Evolutionary conservation across 2,113 vertebrate species (phyloP).

Genomic region (Syngnathus scovelli): DNA sequence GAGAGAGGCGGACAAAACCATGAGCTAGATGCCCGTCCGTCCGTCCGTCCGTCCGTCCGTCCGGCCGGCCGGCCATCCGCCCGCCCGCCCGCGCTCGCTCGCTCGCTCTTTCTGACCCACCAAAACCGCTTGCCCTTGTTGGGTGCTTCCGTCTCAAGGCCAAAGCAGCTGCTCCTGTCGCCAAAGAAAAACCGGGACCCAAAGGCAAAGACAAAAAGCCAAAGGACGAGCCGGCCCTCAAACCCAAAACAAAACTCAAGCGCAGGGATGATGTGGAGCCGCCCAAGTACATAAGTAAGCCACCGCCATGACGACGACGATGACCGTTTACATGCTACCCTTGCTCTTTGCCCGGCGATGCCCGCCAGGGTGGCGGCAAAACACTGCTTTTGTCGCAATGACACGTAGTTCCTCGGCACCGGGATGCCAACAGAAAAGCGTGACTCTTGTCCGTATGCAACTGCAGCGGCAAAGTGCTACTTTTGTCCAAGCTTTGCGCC

Average conservation of each 20-base stretch:
- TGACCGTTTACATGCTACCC: neutral
- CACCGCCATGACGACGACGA: neutral
- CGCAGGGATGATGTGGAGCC: conserved; percentile 68
- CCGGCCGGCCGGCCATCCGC: too few species aligned
- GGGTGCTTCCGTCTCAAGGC: conserved; percentile 40
- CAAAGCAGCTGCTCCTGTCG: conserved; percentile 50
- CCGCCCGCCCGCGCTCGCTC: too few species aligned
- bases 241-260: conserved; percentile 68
- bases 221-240: conserved; percentile 46
- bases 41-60: too few species aligned
- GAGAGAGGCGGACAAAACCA: conserved; percentile 1
- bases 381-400: too few species aligned
- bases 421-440: too few species aligned
- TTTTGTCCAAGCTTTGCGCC: neutral
- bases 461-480: neutral
- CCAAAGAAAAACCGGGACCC: conserved; percentile 55
- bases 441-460: too few species aligned
- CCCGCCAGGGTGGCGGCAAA: too few species aligned
- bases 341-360: too few species aligned
- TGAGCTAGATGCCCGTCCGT: too few species aligned
- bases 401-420: too few species aligned
- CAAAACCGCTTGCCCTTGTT: too few species aligned
- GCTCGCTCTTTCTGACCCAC: too few species aligned
- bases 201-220: conserved; percentile 62
- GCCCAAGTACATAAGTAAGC: conserved; percentile 72